Base-by-base conservation (phyloP, 2,888 invertebrate species). In the Orthonychiurus folsomi region DNA sequence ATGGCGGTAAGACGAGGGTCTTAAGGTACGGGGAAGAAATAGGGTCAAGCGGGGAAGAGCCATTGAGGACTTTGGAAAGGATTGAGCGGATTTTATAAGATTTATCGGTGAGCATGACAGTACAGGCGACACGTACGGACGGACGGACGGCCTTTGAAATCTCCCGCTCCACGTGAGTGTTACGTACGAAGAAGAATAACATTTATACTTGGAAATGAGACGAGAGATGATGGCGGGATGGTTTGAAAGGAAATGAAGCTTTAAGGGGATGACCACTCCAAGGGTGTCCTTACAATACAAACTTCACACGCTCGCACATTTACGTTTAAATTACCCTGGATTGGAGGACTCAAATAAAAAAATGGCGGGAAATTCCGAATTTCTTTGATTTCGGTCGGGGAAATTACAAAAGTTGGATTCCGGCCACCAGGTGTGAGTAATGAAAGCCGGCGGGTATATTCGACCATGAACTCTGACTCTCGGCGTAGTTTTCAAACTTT, bases 31-130 rank as follows among this genome's bases (percentile, higher is more conserved):
- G n/a, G n/a, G n/a, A 23, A 25, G 27, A 56, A 56, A 56, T 18
- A 27, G 27, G 56, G 56, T 61, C 56, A 50, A 61, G 37, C 28
- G 48, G 59, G 57, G 62, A 60, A 64, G 62, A 65, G 55, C 58
- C 65, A 65, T 65, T 61, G 63, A 61, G 65, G 63, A 66, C 65
- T 66, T 66, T 62, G 61, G 37, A 54, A 66, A 66, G 66, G 70
- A 67, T 68, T 70, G 67, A 68, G 66, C 65, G 67, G 70, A 67
- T 69, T 70, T 70, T 70, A 61, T 62, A 66, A 69, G 68, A 70
- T 70, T 70, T 70, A 70, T 70, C 68, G 64, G 64, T 63, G 52
- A 61, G 63, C 65, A 62, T 67, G 69, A 69, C 69, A 65, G 65
- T 57, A 63, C 59, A 64, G 57, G 59, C 53, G 60, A 28, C 57